Evolutionary conservation across 2,797 vertebrate species (phyloP).

Genomic region (Spondyliosoma cantharus): DNA sequence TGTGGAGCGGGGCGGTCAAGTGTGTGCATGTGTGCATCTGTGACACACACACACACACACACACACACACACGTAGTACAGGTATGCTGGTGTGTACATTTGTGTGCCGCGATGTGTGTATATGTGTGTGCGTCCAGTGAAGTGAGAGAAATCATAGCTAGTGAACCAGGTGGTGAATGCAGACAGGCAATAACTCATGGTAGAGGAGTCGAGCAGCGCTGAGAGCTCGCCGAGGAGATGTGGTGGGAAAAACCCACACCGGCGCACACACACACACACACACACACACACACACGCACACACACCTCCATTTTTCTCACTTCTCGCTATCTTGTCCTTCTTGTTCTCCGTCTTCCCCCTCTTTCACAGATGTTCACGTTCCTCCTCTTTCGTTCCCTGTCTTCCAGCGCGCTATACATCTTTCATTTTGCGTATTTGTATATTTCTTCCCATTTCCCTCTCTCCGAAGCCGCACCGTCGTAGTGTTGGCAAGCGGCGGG

Average conservation of each 20-base stretch:
- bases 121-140: slow-evolving; percentile 56
- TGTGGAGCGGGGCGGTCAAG: slow-evolving; percentile 31
- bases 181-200: slow-evolving; percentile 77
- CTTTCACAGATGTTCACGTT: neutral
- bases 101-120: slow-evolving; percentile 35
- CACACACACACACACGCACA: slow-evolving; percentile 23
- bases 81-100: slow-evolving; percentile 30
- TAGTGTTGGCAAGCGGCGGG: slow-evolving; percentile 40
- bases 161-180: slow-evolving; percentile 78
- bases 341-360: neutral
- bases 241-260: slow-evolving; percentile 45
- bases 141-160: slow-evolving; percentile 77
- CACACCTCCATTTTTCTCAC: slow-evolving; percentile 37
- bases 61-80: no score
- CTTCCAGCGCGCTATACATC: neutral
- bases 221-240: slow-evolving; percentile 49
- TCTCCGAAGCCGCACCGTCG: slow-evolving; percentile 34
- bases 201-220: slow-evolving; percentile 63
- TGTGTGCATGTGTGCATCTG: slow-evolving; percentile 32
- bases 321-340: slow-evolving; percentile 1
- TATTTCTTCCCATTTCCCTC: slow-evolving; percentile 14
- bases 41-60: slow-evolving; percentile 22
- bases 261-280: slow-evolving; percentile 21
- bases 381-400: neutral
- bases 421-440: slow-evolving; percentile 21